Conservation (phyloP, 2,797 vertebrate species). For the Lindbergichthys nudifrons region DNA sequence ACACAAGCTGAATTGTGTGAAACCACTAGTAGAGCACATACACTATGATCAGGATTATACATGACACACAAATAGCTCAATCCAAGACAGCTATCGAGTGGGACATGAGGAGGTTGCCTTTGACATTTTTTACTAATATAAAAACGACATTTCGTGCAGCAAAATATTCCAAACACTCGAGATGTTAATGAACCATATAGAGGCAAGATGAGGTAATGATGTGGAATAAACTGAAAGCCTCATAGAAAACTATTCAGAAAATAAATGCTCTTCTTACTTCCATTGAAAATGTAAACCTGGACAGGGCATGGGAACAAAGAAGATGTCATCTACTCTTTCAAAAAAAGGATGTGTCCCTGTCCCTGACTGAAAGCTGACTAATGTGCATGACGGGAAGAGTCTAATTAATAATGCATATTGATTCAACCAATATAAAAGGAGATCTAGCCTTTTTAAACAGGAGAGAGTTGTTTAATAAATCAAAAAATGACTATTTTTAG, state of each 20-base stretch:
- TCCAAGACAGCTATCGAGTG: too few species aligned
- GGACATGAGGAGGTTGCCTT: too few species aligned
- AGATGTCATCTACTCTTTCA: constrained; percentile 20
- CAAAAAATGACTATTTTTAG: constrained; percentile 26
- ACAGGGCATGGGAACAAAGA: neutral
- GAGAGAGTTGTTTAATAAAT: constrained; percentile 62
- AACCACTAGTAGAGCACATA: neutral
- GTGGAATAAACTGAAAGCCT: neutral
- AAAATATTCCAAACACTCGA: constrained; percentile 12
- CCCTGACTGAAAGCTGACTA: constrained; percentile 49
- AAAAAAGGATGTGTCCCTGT: constrained; percentile 18
- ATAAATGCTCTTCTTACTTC: neutral
- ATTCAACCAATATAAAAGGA: constrained; percentile 34
- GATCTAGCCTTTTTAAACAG: constrained; percentile 8
- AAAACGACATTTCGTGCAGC: constrained; percentile 11
- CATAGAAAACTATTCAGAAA: neutral
- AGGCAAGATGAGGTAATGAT: constrained; percentile 15
- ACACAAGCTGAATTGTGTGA: neutral
- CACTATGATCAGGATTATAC: neutral
- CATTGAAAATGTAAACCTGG: neutral
- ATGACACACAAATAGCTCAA: neutral
- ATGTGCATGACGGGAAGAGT: constrained; percentile 43
- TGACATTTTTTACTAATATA: too few species aligned
- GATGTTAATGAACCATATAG: constrained; percentile 28
- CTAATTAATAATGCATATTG: constrained; percentile 56